Percentiles rank a stretch among this genome's conserved stretches.
These are phyloP conservation scores for Elymnias hypermnestra DNA, from an alignment of 1,140 invertebrate species.

Conservation along the genomic window DNA sequence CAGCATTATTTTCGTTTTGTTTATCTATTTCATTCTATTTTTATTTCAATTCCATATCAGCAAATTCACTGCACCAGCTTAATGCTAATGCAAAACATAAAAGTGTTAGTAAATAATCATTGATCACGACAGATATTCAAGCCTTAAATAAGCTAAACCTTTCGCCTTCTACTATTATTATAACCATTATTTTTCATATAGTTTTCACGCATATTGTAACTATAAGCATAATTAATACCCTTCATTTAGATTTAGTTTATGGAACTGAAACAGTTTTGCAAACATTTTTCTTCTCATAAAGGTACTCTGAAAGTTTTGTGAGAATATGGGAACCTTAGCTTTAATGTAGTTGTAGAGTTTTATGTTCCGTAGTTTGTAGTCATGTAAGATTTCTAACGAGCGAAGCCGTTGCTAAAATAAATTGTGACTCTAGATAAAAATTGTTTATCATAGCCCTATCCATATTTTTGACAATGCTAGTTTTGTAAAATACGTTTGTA, in stretches of 20 bases:
- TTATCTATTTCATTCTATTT: conserved; percentile 6
- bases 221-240: conserved; percentile 41
- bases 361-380: conserved; percentile 68
- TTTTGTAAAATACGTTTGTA: conserved; percentile 57
- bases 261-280: conserved; percentile 70
- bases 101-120: conserved; percentile 17
- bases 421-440: conserved; percentile 48
- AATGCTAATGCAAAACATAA: conserved; percentile 35
- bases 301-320: conserved; percentile 75
- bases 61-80: conserved; percentile 49
- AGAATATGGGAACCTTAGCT: conserved; percentile 71
- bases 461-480: conserved; percentile 48
- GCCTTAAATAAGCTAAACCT: conserved; percentile 29
- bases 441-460: conserved; percentile 49
- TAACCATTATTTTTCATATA: conserved; percentile 36
- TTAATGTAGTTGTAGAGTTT: conserved; percentile 66
- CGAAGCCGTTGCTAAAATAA: conserved; percentile 43
- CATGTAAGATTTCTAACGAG: conserved; percentile 54
- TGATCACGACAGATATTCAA: conserved; percentile 22
- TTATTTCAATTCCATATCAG: conserved; percentile 27
- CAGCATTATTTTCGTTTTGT: conserved; percentile 4
- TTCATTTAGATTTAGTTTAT: conserved; percentile 64
- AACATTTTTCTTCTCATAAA: conserved; percentile 76
- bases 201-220: conserved; percentile 35
- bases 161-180: conserved; percentile 25